phyloP scores from a whole-genome alignment of 2,113 vertebrate genomes.

The Crocuta crocuta region DNA sequence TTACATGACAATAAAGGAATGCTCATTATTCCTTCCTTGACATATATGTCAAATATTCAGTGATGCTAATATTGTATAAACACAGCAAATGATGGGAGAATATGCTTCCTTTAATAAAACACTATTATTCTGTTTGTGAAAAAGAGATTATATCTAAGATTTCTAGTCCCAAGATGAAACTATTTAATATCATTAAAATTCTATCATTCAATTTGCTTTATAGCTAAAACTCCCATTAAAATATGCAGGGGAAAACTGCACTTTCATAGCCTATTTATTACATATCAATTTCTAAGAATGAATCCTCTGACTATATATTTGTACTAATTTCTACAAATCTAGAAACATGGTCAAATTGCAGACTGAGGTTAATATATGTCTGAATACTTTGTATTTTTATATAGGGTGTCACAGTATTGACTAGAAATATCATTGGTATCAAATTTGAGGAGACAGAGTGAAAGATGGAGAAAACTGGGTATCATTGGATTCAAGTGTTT shows the following conservation, averaged over 20 bases:
- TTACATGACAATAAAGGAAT: neutral
- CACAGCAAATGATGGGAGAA: neutral
- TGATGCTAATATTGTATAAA: neutral
- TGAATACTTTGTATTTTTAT: neutral
- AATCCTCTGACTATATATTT: neutral
- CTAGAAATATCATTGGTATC: neutral
- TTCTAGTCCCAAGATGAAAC: neutral
- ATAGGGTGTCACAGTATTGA: neutral
- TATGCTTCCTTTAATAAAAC: slow-evolving; percentile 37
- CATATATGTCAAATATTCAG: neutral
- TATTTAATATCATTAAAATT: neutral
- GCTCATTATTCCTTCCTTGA: neutral
- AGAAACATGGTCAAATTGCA: neutral
- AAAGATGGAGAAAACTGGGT: neutral
- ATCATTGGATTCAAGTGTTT: neutral
- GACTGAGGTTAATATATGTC: neutral
- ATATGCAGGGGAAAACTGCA: neutral
- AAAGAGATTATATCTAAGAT: neutral
- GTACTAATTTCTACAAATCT: slow-evolving; percentile 2
- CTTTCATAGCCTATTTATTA: neutral
- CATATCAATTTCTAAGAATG: neutral
- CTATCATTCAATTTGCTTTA: neutral
- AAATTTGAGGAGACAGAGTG: neutral
- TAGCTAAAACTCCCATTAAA: slow-evolving; percentile 1
- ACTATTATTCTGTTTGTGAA: slow-evolving; percentile 48